phyloP scores from a whole-genome alignment of 2,797 vertebrate genomes.

The Chrosomus eos region DNA sequence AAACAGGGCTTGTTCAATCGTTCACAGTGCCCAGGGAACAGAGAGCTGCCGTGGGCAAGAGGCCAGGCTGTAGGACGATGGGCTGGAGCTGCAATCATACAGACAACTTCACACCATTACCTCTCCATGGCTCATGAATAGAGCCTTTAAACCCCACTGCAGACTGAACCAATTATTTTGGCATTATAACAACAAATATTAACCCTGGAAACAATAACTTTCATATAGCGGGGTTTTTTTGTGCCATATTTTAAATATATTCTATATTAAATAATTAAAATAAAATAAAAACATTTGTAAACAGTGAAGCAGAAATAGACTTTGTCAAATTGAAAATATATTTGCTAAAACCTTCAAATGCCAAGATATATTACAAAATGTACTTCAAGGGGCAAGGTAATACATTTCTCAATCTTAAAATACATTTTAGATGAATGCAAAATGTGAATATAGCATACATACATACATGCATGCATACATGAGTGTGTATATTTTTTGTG shows the following conservation, averaged over 20 bases:
- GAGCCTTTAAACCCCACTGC: constrained; percentile 30
- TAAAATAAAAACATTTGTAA: too few species aligned
- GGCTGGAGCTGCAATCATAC: constrained; percentile 36
- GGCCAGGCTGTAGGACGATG: constrained; percentile 29
- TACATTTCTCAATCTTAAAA: neutral
- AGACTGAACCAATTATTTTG: constrained; percentile 19
- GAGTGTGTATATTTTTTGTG: too few species aligned
- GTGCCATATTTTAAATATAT: neutral
- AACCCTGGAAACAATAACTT: neutral
- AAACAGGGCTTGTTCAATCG: constrained; percentile 50
- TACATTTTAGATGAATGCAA: neutral
- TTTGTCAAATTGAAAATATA: neutral
- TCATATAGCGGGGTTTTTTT: neutral
- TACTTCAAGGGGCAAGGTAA: neutral
- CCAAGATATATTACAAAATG: too few species aligned
- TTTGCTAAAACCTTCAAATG: neutral
- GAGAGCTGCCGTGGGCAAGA: constrained; percentile 39
- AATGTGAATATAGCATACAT: neutral
- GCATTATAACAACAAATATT: too few species aligned
- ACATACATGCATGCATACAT: neutral
- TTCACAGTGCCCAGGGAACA: constrained; percentile 19
- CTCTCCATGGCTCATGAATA: constrained; percentile 42
- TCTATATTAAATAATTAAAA: too few species aligned
- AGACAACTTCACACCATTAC: constrained; percentile 27
- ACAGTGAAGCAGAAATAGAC: neutral